Percentiles rank a stretch among this genome's conserved stretches.
Conservation (phyloP, 2,888 invertebrate species). For the Spodoptera picta region DNA sequence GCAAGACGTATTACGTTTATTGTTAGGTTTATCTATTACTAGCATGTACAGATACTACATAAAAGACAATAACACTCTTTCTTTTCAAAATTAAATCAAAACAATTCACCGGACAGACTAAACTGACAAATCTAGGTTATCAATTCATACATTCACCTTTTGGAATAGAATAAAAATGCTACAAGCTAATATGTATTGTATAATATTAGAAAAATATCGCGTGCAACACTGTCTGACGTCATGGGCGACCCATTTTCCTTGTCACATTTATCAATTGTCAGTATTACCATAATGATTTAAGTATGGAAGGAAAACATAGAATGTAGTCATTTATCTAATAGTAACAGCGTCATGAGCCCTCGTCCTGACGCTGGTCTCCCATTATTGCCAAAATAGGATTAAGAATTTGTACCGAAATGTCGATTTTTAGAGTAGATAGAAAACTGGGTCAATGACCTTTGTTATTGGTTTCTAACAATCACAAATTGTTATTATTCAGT, state of each 20-base stretch:
- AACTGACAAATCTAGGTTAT: slow-evolving; percentile 24
- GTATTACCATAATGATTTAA: slow-evolving; percentile 53
- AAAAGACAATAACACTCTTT: too few species aligned
- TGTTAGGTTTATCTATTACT: too few species aligned
- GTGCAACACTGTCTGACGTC: slow-evolving; percentile 50
- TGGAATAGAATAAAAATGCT: slow-evolving; percentile 26
- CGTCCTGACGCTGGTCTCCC: slow-evolving; percentile 34
- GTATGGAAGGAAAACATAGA: slow-evolving; percentile 46
- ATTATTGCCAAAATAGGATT: slow-evolving; percentile 17
- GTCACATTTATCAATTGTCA: slow-evolving; percentile 57
- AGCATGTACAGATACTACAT: too few species aligned
- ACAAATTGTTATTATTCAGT: too few species aligned
- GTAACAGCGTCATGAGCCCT: slow-evolving; percentile 34
- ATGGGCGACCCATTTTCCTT: slow-evolving; percentile 54
- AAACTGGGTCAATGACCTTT: too few species aligned
- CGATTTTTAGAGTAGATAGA: too few species aligned
- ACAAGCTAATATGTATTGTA: slow-evolving; percentile 37
- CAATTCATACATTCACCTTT: slow-evolving; percentile 19
- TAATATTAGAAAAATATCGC: slow-evolving; percentile 47
- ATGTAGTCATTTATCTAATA: slow-evolving; percentile 48
- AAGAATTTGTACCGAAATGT: neutral
- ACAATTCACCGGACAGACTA: too few species aligned
- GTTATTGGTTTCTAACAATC: too few species aligned
- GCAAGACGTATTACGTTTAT: too few species aligned
- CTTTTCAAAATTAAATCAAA: too few species aligned